Evolutionary conservation across 2,797 vertebrate genomes (phyloP).

Genomic region (Silurus lanzhouensis): DNA sequence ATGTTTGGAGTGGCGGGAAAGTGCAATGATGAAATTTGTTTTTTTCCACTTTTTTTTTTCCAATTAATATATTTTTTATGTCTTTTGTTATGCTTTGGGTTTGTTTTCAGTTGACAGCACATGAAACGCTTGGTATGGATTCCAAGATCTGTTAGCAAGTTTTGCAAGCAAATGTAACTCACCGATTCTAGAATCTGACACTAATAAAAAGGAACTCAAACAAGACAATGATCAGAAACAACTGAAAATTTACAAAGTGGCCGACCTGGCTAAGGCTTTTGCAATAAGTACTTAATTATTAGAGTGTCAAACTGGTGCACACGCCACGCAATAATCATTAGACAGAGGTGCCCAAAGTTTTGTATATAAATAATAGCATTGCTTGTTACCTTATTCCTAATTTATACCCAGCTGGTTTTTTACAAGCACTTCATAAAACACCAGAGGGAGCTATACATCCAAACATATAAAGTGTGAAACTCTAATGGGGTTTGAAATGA

Average conservation of each 20-base stretch:
- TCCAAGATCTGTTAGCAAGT: neutral
- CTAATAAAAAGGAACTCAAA: neutral
- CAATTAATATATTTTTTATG: too few relatives aligned
- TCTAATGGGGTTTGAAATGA: neutral
- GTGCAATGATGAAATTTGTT: too few relatives aligned
- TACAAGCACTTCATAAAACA: neutral
- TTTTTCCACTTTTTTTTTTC: too few relatives aligned
- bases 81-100: neutral
- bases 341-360: neutral
- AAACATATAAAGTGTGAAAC: neutral
- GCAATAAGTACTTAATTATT: neutral
- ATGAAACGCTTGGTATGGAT: neutral
- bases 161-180: neutral
- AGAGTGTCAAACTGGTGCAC: neutral
- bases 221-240: neutral
- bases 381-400: neutral
- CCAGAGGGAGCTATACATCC: constrained; percentile 31
- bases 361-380: neutral
- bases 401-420: neutral
- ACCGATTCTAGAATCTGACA: neutral
- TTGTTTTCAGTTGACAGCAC: neutral
- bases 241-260: neutral
- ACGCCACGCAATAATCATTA: neutral
- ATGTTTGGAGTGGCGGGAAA: too few relatives aligned
- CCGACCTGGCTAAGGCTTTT: neutral